Conservation (phyloP, 1,140 invertebrate species). For the Temnothorax longispinosus region DNA sequence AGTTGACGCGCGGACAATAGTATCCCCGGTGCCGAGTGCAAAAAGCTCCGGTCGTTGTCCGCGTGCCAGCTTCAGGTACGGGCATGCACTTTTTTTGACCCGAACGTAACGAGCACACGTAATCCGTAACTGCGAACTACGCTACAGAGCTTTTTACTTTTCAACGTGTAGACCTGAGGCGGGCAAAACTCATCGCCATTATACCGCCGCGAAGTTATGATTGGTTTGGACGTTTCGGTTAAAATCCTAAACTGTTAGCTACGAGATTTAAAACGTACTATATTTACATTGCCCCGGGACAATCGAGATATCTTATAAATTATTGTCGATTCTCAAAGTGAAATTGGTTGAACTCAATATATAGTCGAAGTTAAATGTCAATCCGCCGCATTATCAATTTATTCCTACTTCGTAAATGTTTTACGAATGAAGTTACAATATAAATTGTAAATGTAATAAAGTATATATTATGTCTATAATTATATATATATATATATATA, state of each 20-base stretch:
- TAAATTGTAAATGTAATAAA: background rate
- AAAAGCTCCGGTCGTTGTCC: conserved; percentile 65
- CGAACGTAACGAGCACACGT: conserved; percentile 44
- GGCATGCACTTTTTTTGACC: conserved; percentile 62
- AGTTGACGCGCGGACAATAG: conserved; percentile 69
- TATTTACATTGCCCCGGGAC: background rate
- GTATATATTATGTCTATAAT: background rate
- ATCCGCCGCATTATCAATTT: background rate
- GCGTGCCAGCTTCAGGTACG: conserved; percentile 70
- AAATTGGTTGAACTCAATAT: background rate
- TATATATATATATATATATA: background rate
- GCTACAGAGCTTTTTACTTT: conserved; percentile 50
- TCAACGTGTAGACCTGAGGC: conserved; percentile 58
- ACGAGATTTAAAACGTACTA: background rate
- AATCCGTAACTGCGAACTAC: conserved; percentile 57
- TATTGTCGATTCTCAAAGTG: background rate
- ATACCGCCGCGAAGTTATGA: conserved; percentile 30
- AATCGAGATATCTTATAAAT: background rate
- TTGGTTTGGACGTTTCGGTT: conserved; percentile 34
- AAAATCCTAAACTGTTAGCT: background rate
- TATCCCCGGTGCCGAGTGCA: conserved; percentile 24
- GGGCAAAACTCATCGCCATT: conserved; percentile 39
- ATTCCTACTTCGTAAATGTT: background rate
- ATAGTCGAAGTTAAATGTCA: background rate
- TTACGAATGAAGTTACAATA: background rate